A percentile compares a stretch with the other conserved stretches of the same genome.
Evolutionary conservation across 2,888 invertebrate genomes (phyloP).

Genomic region (Germaria angustata): DNA sequence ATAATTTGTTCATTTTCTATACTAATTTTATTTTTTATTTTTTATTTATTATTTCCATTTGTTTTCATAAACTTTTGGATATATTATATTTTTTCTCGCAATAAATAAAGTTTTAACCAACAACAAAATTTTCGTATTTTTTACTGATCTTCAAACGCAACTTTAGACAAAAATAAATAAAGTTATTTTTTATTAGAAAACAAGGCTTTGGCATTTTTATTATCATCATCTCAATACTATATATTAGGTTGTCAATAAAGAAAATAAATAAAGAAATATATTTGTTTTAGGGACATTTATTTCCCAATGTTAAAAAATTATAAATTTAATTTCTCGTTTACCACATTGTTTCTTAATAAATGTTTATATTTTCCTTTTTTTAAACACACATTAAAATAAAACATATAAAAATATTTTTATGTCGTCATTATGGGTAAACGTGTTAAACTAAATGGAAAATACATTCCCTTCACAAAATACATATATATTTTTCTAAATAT

Average conservation of each 20-base stretch:
- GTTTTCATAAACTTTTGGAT: slow-evolving; percentile 25
- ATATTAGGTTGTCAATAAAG: neutral
- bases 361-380: slow-evolving; percentile 35
- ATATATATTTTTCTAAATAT: neutral
- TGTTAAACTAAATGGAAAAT: neutral
- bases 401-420: slow-evolving; percentile 27
- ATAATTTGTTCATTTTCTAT: slow-evolving; percentile 13
- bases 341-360: slow-evolving; percentile 27
- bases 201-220: slow-evolving; percentile 69
- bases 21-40: slow-evolving; percentile 23
- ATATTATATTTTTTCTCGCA: slow-evolving; percentile 35
- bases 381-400: slow-evolving; percentile 25
- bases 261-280: slow-evolving; percentile 2
- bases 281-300: slow-evolving; percentile 12
- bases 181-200: slow-evolving; percentile 57
- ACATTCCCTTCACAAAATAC: neutral
- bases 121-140: slow-evolving; percentile 52
- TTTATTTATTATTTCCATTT: slow-evolving; percentile 53
- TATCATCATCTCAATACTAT: slow-evolving; percentile 2
- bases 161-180: slow-evolving; percentile 43
- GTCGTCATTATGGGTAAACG: slow-evolving; percentile 25
- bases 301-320: slow-evolving; percentile 9
- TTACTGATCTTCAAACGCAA: slow-evolving; percentile 27
- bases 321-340: neutral
- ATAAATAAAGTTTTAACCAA: slow-evolving; percentile 59